phyloP scores from a whole-genome alignment of 1,140 invertebrate species.

The Nasonia vitripennis region DNA sequence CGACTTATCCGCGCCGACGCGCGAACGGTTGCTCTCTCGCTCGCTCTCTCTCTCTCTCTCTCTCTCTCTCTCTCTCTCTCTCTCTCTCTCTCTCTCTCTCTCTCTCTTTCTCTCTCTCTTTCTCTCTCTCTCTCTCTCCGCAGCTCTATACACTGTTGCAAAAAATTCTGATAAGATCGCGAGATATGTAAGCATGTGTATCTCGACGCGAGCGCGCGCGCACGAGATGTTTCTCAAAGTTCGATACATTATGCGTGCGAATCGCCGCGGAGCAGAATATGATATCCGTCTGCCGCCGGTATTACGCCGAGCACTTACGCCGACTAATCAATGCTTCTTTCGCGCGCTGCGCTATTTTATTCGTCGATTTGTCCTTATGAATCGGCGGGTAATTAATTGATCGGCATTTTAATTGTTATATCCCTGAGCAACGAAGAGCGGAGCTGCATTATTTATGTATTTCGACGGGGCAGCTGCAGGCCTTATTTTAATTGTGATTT shows the following conservation, averaged over 20 bases:
- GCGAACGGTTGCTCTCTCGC: no score
- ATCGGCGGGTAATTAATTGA: conserved; percentile 35
- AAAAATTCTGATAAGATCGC: conserved; percentile 38
- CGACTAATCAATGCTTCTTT: conserved; percentile 16
- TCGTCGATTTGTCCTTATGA: conserved; percentile 37
- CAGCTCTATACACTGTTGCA: neutral
- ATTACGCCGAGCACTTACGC: neutral
- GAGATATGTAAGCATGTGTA: conserved; percentile 9
- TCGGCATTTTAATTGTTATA: conserved; percentile 41
- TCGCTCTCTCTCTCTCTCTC: no score
- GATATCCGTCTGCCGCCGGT: neutral
- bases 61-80: no score
- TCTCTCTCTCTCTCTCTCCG: no score
- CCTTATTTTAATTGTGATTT: neutral
- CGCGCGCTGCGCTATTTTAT: neutral
- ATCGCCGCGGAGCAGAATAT: neutral
- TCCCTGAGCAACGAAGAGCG: neutral
- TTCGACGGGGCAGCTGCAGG: neutral
- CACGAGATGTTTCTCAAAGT: conserved; percentile 17
- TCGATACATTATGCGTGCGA: conserved; percentile 26
- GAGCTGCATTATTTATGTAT: conserved; percentile 1
- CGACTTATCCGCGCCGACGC: conserved; percentile 14
- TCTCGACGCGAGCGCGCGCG: neutral
- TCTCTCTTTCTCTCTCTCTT: no score
- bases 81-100: no score